Conservation (phyloP, 2,797 vertebrate species). For the Dryobates pubescens region DNA sequence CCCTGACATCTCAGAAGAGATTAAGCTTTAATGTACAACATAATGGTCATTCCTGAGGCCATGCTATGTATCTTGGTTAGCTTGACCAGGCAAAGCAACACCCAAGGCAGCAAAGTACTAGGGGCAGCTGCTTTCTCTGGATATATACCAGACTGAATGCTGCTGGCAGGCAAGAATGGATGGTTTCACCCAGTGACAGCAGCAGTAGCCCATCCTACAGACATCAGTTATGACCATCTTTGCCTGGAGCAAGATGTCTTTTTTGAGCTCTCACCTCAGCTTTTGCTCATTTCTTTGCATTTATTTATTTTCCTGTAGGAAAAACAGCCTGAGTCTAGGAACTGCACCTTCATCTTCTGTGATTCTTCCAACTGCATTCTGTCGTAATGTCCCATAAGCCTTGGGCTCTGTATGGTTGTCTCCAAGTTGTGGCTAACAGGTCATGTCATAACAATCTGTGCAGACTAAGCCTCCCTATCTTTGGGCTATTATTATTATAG, state of each 20-base stretch:
- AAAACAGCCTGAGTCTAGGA: background rate
- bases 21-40: background rate
- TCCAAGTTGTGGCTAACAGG: background rate
- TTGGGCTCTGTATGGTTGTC: background rate
- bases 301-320: background rate
- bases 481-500: background rate
- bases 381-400: background rate
- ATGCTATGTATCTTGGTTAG: background rate
- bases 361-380: background rate
- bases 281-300: background rate
- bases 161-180: background rate
- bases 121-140: background rate
- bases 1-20: conserved; percentile 16
- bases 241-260: background rate
- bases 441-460: background rate
- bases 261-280: background rate
- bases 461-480: background rate
- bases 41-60: background rate
- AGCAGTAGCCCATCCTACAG: background rate
- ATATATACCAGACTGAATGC: background rate
- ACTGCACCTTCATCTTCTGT: background rate
- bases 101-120: background rate
- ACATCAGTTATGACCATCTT: background rate
- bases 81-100: background rate
- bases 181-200: background rate